Evolutionary conservation across 37 sponge, comb jelly and placozoan species (phyloP), one percentile per base, ranked within the genome.

Genomic region (Theonella swinhoei): DNA sequence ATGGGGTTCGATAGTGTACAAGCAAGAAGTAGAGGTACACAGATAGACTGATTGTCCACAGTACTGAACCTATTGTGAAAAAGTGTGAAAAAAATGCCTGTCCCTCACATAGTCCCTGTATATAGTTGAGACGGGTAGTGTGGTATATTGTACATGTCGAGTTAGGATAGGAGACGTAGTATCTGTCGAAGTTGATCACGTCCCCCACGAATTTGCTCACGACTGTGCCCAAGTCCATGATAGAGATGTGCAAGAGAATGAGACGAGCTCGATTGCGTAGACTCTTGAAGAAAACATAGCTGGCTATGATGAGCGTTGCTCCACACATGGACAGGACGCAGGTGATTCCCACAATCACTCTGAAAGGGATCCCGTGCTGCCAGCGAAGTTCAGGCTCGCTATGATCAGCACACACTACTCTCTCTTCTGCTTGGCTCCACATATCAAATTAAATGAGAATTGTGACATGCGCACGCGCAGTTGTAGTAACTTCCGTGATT

Each of bases 221-320:
- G 14, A 74, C 80, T 11, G 68, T 73, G 30, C 76, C 78, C 30
- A 92, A 39, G 72, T 92, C 93, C 93, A 92, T 92, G 35, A 92
- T 39, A 28, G 93, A 92, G 70, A 92, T 62, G 82, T 88, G 80
- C 0, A 92, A 69, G 19, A 92, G 80, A 26, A 88, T 80, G 28
- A 39, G 38, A 0, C 93, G 73, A 17, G 80, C 79, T 54, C 58
- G 88, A 59, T 63, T 88, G 8, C 91, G 68, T n/a, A 77, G 35
- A 1, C 70, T 62, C 68, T 76, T 80, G 64, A 79, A 62, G 66
- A 66, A 64, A 20, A 78, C 33, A 42, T 83, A 92, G 28, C 81
- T 75, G 64, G 80, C 23, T 22, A 92, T 81, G 67, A 92, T 92
- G 41, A 88, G 68, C 0, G 84, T 81, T 0, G 93, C 73, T 39